A percentile compares a stretch with the other conserved stretches of the same genome.
phyloP scores from a whole-genome alignment of 2,888 invertebrate genomes.

The Glyphotaelius pellucidus region DNA sequence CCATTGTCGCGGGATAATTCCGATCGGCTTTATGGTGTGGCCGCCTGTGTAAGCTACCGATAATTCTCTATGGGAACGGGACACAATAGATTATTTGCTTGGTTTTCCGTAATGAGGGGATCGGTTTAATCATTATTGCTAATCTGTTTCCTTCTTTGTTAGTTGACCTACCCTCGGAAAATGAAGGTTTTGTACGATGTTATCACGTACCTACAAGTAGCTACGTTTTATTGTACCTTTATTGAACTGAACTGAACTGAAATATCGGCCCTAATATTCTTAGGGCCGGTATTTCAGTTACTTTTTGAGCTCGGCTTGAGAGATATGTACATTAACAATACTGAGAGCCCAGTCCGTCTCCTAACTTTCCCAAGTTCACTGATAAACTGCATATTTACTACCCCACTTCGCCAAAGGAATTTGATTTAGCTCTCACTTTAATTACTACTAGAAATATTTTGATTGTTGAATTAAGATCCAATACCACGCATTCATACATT shows the following conservation, averaged over 20 bases:
- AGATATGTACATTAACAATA: too few relatives aligned
- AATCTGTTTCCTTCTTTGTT: neutral
- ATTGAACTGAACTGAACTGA: too few relatives aligned
- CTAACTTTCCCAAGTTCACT: too few relatives aligned
- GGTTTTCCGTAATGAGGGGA: slow-evolving; percentile 24
- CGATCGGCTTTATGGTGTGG: slow-evolving; percentile 44
- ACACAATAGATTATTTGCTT: slow-evolving; percentile 40
- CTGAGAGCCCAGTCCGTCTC: too few relatives aligned
- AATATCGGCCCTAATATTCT: too few relatives aligned
- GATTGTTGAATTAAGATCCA: too few relatives aligned
- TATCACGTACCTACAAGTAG: neutral
- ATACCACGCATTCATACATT: too few relatives aligned
- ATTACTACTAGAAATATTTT: too few relatives aligned
- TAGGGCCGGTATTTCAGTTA: neutral
- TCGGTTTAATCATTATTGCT: slow-evolving; percentile 18
- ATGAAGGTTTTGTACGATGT: neutral
- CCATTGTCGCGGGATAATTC: slow-evolving; percentile 60
- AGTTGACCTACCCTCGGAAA: neutral
- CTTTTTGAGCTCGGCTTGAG: too few relatives aligned
- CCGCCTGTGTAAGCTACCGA: slow-evolving; percentile 47
- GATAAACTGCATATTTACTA: too few relatives aligned
- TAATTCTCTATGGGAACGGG: slow-evolving; percentile 20
- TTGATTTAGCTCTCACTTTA: too few relatives aligned
- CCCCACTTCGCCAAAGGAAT: too few relatives aligned
- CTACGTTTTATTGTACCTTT: neutral